Evolutionary conservation across 2,113 vertebrate species (phyloP).

Genomic region (Trematocara zebra): DNA sequence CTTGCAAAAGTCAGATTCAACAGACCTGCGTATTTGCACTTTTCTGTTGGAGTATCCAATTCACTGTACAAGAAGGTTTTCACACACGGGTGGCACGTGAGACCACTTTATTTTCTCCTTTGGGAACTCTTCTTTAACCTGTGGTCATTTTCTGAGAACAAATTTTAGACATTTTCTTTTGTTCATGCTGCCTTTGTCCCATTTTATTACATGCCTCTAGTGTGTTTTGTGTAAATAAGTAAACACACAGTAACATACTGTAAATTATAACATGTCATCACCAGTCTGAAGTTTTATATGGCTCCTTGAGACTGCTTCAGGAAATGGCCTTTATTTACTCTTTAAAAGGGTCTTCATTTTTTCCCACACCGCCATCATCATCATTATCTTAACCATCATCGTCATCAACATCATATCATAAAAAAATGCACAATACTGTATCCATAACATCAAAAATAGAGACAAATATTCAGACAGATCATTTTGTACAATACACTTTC

Average conservation of each 20-base stretch:
- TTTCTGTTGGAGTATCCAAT: neutral
- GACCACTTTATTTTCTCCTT: neutral
- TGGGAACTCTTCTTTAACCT: neutral
- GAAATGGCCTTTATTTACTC: constrained; percentile 55
- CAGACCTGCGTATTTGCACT: neutral
- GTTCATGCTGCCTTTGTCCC: neutral
- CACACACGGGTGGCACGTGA: neutral
- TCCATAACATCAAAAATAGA: constrained; percentile 33
- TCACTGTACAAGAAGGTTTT: neutral
- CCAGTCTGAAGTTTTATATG: neutral
- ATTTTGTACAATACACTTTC: constrained; percentile 24
- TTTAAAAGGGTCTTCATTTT: constrained; percentile 9
- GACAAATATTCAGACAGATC: constrained; percentile 32
- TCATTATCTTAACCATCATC: neutral
- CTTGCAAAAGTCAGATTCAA: constrained; percentile 38
- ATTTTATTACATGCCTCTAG: neutral
- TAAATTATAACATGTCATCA: neutral
- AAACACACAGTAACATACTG: neutral
- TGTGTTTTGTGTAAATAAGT: neutral
- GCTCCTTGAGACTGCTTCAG: constrained; percentile 18
- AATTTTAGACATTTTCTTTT: neutral
- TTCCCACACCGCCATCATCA: neutral
- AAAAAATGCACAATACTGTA: constrained; percentile 34
- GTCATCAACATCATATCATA: neutral
- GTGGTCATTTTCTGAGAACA: neutral